Evolutionary conservation across 2,113 vertebrate species (phyloP).

Genomic region (human): DNA sequence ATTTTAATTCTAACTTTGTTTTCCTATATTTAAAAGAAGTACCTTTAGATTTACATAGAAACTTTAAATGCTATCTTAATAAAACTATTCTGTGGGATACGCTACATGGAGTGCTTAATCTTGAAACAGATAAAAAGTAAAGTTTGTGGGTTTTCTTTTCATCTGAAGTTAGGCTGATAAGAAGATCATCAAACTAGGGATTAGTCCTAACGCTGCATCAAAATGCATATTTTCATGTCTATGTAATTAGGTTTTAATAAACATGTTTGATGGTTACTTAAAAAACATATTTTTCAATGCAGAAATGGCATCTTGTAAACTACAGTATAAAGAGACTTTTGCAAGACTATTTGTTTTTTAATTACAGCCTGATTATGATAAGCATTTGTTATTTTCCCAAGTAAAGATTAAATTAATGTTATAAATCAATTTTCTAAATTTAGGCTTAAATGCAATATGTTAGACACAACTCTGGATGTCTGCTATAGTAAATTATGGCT

Average conservation of each 20-base stretch:
- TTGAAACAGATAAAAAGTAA: constrained; percentile 69
- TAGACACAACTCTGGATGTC: constrained; percentile 56
- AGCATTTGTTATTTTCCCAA: constrained; percentile 77
- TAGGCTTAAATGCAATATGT: constrained; percentile 68
- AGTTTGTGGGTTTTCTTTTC: not conserved
- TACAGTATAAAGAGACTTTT: constrained; percentile 74
- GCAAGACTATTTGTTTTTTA: constrained; percentile 80
- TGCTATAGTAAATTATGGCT: not conserved
- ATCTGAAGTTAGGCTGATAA: constrained; percentile 68
- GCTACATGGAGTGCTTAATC: constrained; percentile 53
- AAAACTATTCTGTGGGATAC: constrained; percentile 56
- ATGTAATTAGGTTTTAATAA: constrained; percentile 83
- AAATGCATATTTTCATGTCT: constrained; percentile 75
- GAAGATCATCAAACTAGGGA: constrained; percentile 69
- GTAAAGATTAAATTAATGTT: constrained; percentile 78
- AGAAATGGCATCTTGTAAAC: constrained; percentile 79
- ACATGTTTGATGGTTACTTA: constrained; percentile 80
- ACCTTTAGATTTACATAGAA: constrained; percentile 60
- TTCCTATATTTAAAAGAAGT: constrained; percentile 56
- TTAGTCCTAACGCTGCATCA: constrained; percentile 64
- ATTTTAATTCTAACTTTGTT: constrained; percentile 41
- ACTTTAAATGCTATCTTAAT: constrained; percentile 58
- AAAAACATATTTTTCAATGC: constrained; percentile 81
- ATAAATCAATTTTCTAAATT: constrained; percentile 80
- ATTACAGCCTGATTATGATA: constrained; percentile 80